phyloP scores from a whole-genome alignment of 2,888 invertebrate species.

The Phengaris arion region DNA sequence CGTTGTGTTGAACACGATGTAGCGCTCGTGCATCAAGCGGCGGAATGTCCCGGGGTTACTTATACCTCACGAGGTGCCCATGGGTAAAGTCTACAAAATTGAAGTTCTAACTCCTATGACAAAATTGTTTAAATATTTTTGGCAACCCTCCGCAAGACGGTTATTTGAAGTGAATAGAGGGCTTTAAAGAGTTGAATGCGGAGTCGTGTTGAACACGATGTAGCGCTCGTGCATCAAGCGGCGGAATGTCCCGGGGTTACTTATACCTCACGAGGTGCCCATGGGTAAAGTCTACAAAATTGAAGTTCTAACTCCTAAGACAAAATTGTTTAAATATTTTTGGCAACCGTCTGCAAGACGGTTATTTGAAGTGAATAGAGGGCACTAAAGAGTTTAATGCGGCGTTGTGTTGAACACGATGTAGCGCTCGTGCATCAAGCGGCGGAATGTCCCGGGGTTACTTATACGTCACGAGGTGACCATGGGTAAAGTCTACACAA shows the following conservation, averaged over 20 bases:
- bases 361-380: conserved; percentile 53
- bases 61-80: conserved; percentile 47
- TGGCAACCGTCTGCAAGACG: conserved; percentile 41
- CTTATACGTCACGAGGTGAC: conserved; percentile 51
- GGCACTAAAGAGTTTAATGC: conserved; percentile 57
- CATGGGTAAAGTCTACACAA: conserved; percentile 24
- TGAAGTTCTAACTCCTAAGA: neutral
- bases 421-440: conserved; percentile 50
- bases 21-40: conserved; percentile 46
- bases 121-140: neutral
- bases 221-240: too few relatives aligned
- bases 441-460: conserved; percentile 48
- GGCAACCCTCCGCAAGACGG: conserved; percentile 30
- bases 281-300: conserved; percentile 20
- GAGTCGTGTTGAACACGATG: too few relatives aligned
- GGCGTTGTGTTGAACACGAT: conserved; percentile 58
- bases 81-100: conserved; percentile 20
- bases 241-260: too few relatives aligned
- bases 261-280: conserved; percentile 7
- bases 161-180: too few relatives aligned
- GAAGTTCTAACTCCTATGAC: neutral
- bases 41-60: conserved; percentile 52
- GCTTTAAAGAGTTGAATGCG: too few relatives aligned
- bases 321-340: neutral
- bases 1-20: conserved; percentile 61